These are phyloP conservation scores for Macheiramphus alcinus DNA, from an alignment of 2,113 vertebrate genomes.

Conservation along the genomic window DNA sequence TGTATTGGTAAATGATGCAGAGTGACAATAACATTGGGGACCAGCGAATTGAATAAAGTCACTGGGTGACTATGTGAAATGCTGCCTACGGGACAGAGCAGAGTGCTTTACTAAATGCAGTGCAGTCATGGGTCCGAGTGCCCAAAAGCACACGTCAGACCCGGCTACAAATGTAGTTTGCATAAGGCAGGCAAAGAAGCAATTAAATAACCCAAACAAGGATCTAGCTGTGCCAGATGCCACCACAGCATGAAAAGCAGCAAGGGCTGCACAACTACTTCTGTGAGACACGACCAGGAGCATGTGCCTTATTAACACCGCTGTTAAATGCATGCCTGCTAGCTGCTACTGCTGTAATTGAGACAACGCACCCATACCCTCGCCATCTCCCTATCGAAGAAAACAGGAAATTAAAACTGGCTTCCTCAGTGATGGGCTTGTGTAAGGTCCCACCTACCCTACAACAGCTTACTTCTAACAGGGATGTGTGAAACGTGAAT, in stretches of 20 bases:
- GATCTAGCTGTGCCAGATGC: conserved; percentile 47
- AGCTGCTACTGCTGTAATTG: not conserved
- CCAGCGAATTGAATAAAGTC: conserved; percentile 27
- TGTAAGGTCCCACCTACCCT: not conserved
- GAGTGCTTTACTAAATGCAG: conserved; percentile 16
- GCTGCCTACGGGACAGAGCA: not conserved
- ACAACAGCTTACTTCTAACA: not conserved
- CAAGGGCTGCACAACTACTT: conserved; percentile 5
- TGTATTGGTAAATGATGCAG: conserved; percentile 36
- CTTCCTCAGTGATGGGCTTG: not conserved
- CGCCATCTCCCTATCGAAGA: not conserved
- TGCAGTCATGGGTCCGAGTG: not conserved
- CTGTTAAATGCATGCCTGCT: not conserved
- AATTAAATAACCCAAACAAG: conserved; percentile 59
- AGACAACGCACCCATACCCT: not conserved
- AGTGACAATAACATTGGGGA: not conserved
- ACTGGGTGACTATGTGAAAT: conserved; percentile 30
- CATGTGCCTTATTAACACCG: conserved; percentile 16
- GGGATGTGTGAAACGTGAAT: not conserved
- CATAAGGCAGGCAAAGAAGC: conserved; percentile 58
- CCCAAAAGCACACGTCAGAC: conserved; percentile 28
- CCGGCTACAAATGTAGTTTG: conserved; percentile 38
- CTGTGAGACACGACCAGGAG: not conserved
- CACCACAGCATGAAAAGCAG: conserved; percentile 50
- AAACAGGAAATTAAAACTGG: conserved; percentile 10